Percentiles rank a stretch among this genome's conserved stretches.
These are phyloP conservation scores for Morpho achilles DNA, from an alignment of 2,888 invertebrate genomes.

Conservation along the genomic window DNA sequence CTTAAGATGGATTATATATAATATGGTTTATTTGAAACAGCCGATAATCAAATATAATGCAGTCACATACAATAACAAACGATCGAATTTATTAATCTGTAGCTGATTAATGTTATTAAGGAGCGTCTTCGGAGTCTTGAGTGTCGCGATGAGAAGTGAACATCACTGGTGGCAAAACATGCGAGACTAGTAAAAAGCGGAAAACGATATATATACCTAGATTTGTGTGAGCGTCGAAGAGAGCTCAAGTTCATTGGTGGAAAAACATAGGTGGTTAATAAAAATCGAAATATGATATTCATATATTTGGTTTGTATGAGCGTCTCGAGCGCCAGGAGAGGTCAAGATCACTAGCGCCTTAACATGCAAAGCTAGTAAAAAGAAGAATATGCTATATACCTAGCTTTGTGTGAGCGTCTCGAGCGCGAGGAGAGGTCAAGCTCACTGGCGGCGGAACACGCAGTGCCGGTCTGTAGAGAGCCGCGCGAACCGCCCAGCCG, in stretches of 20 bases:
- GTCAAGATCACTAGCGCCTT: constrained; percentile 87
- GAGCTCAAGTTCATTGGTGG: constrained; percentile 88
- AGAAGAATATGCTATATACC: constrained; percentile 35
- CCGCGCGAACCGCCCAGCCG: constrained; percentile 79
- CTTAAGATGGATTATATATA: too few species aligned
- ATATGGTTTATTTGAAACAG: too few species aligned
- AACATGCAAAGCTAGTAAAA: constrained; percentile 76
- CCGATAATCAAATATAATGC: too few species aligned
- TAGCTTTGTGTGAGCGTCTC: constrained; percentile 80
- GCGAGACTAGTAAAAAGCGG: too few species aligned
- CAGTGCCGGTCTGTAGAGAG: constrained; percentile 77
- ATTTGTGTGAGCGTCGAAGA: constrained; percentile 74
- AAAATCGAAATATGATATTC: too few species aligned
- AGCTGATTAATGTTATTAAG: too few species aligned
- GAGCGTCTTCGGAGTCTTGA: too few species aligned
- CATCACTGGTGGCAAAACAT: too few species aligned
- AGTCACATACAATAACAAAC: too few species aligned
- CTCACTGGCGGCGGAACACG: constrained; percentile 85
- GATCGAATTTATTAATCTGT: too few species aligned
- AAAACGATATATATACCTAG: too few species aligned
- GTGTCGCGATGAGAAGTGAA: too few species aligned
- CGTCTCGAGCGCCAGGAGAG: constrained; percentile 84
- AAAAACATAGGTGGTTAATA: constrained; percentile 80
- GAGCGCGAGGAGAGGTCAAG: constrained; percentile 87
- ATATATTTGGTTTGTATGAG: constrained; percentile 77